These are phyloP conservation scores for Hydrozoanthus gracilis DNA, from an alignment of 92 coral and sea anemone species.

Conservation along the genomic window DNA sequence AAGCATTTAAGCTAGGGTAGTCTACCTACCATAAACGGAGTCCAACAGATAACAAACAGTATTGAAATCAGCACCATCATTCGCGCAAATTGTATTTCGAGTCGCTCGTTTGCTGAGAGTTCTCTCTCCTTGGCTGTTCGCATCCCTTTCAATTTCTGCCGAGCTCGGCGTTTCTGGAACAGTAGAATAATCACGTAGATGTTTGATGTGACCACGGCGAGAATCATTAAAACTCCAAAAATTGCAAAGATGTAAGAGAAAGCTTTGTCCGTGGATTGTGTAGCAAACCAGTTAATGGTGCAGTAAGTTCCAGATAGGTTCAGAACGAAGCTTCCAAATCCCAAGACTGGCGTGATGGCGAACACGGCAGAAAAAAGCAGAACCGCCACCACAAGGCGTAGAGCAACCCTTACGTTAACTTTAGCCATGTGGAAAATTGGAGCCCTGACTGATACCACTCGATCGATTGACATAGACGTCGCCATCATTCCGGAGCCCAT, in stretches of 20 bases:
- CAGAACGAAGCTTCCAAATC: conserved; percentile 79
- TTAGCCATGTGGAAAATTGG: conserved; percentile 79
- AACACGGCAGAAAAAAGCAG: conserved; percentile 54
- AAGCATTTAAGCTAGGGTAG: neutral
- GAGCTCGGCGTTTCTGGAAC: conserved; percentile 19
- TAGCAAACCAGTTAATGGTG: conserved; percentile 78
- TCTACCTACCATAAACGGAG: conserved; percentile 37
- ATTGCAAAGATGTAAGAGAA: conserved; percentile 73
- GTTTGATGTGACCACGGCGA: conserved; percentile 67
- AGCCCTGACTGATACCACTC: conserved; percentile 70
- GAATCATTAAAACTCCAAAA: conserved; percentile 68
- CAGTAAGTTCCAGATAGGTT: conserved; percentile 75
- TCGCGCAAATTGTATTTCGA: conserved; percentile 33
- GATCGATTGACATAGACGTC: conserved; percentile 76
- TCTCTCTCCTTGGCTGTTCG: conserved; percentile 11
- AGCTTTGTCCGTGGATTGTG: conserved; percentile 55
- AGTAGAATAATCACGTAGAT: conserved; percentile 56
- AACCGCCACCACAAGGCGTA: conserved; percentile 48
- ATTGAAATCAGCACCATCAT: conserved; percentile 37
- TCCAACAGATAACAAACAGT: conserved; percentile 40
- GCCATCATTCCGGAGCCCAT: conserved; percentile 82
- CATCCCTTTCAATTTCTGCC: conserved; percentile 32
- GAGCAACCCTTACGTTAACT: conserved; percentile 54
- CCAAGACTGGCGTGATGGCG: conserved; percentile 68
- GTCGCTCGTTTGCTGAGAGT: conserved; percentile 28